Evolutionary conservation across 2,888 invertebrate genomes (phyloP), one percentile per base, ranked within the genome.

Genomic region (Syrista parreyssii): DNA sequence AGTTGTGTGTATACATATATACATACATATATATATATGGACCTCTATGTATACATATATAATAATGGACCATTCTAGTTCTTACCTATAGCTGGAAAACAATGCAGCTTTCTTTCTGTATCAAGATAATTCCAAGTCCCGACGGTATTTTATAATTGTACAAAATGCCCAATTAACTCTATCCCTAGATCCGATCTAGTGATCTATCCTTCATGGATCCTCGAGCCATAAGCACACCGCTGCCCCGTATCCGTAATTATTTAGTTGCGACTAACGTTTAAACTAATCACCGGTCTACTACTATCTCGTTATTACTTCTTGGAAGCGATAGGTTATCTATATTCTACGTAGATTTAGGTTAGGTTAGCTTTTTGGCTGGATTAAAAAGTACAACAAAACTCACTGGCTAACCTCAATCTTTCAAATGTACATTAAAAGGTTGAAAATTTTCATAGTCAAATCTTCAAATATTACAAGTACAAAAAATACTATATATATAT

Each of bases 181-280:
- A 71, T 71, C 71, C 71, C 12, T 33, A 33, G 71, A 71, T 71
- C 71, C 31, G 32, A 71, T 71, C 71, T 71, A 55, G 71, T 71
- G 71, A 71, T 71, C 71, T 33, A 33, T 71, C 15, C 15, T 15
- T 33, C 32, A 33, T 33, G 31, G 71, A 71, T 71, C 55, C 55
- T 55, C 55, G 55, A 55, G 55, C 23, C 23, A 55, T 23, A 23
- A 55, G 55, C 55, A 23, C 55, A 55, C 55, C 55, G 55, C 23
- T 23, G 55, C 23, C 23, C 55, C 23, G 55, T 55, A 55, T 55
- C 55, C 71, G 69, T 30, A 71, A 71, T 71, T 71, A 71, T 33
- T 71, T 30, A 71, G 71, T 71, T 33, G 71, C 31, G 71, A 71
- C 31, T 31, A 71, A 33, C 71, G 71, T 33, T 71, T 71, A 71